A percentile compares a stretch with the other conserved stretches of the same genome.
Conservation (phyloP, 2,888 invertebrate species). For the Eristalis pertinax region DNA sequence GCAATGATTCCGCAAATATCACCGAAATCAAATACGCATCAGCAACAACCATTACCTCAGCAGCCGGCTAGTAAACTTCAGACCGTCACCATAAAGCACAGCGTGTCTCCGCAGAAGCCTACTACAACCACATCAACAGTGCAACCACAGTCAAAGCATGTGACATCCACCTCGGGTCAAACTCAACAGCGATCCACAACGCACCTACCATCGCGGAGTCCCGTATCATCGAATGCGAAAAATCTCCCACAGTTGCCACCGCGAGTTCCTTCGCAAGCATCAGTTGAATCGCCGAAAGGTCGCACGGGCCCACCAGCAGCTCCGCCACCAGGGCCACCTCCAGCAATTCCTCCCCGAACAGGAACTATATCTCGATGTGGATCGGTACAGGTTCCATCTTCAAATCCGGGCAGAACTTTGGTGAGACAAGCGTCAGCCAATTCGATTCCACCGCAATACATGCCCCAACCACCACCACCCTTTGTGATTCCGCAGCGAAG, state of each 20-base stretch:
- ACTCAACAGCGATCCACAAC: slow-evolving; percentile 69
- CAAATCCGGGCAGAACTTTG: slow-evolving; percentile 74
- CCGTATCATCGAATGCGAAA: slow-evolving; percentile 66
- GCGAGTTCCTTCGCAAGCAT: slow-evolving; percentile 79
- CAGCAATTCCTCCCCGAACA: slow-evolving; percentile 81
- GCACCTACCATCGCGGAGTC: slow-evolving; percentile 64
- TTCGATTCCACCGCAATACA: slow-evolving; percentile 80
- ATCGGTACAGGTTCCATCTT: slow-evolving; percentile 77
- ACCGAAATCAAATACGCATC: slow-evolving; percentile 61
- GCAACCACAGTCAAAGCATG: slow-evolving; percentile 76
- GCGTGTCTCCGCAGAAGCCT: slow-evolving; percentile 79
- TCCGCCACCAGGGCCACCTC: slow-evolving; percentile 80
- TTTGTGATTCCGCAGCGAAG: slow-evolving; percentile 81
- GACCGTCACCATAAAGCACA: slow-evolving; percentile 79
- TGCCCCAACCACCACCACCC: slow-evolving; percentile 80
- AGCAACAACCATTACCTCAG: slow-evolving; percentile 73
- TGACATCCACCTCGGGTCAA: slow-evolving; percentile 34
- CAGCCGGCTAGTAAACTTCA: slow-evolving; percentile 74
- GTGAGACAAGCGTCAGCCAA: slow-evolving; percentile 80
- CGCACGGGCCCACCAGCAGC: slow-evolving; percentile 76
- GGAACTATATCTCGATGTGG: slow-evolving; percentile 78
- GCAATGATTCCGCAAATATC: slow-evolving; percentile 55
- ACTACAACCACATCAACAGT: slow-evolving; percentile 80
- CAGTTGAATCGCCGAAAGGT: slow-evolving; percentile 76
- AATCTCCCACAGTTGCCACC: slow-evolving; percentile 79